Evolutionary conservation across 2,113 vertebrate genomes (phyloP), one percentile per base, ranked within the genome.

Genomic region (Hemiscyllium ocellatum): DNA sequence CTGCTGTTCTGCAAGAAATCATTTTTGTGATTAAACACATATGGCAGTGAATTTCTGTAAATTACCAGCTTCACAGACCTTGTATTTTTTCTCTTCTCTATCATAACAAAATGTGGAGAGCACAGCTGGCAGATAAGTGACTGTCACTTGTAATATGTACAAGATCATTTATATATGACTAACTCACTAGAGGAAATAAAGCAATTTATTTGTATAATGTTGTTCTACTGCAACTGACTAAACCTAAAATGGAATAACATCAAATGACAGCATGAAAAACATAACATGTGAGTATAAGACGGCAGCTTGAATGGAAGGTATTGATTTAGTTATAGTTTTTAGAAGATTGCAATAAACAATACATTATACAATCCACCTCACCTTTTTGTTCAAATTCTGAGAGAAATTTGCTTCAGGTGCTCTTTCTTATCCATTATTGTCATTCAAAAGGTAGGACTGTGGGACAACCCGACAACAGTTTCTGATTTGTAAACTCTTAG

Each of bases 11-110:
- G 17, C 61, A 83, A 83, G 80, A 19, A 83, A 83, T 42, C 17
- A 42, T 93, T 93, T 93, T 22, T 93, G 61, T 93, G 89, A 93
- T 93, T 68, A 93, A 66, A 61, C 89, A 68, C 61, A 68, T 93
- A 93, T 37, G 61, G 89, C 56, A 93, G 89, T 93, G 6, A 93
- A 68, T 93, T 66, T 93, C 89, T n/a, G 37, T 66, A 93, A 90
- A 93, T 93, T 65, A 61, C 33, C 61, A 42, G 89, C 61, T 93
- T 93, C 56, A 19, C 56, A 66, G 89, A 56, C 20, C 89, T 91
- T 91, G 61, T 22, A 6, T 17, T 22, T 42, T 47, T n/a, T 20
- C 80, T 7, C 37, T 42, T 42, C 33, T 61, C 87, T 90, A 17
- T 22, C 89, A 93, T 19, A 93, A 93, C 5, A n/a, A 93, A 93